A percentile compares a stretch with the other conserved stretches of the same genome.
Conservation (phyloP, 2,888 invertebrate species). For the Allophyes oxyacanthae region DNA sequence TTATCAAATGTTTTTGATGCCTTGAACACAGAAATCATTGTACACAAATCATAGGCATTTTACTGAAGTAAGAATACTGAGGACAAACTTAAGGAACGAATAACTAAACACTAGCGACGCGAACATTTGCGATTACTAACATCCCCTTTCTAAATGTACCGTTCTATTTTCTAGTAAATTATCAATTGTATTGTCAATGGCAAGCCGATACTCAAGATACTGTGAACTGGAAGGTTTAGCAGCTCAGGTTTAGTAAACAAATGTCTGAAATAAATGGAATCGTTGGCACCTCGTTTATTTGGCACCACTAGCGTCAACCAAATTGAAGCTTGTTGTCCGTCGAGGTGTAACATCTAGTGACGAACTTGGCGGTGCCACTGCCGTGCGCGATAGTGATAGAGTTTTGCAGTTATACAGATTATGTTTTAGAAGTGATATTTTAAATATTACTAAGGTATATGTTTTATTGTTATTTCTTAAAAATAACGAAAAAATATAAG, state of each 20-base stretch:
- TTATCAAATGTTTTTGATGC: too few species aligned
- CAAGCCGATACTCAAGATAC: slow-evolving; percentile 33
- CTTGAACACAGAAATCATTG: too few species aligned
- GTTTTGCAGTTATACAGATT: neutral
- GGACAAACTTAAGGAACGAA: slow-evolving; percentile 10
- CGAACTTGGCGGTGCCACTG: slow-evolving; percentile 17
- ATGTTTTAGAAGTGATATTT: too few species aligned
- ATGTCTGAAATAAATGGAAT: slow-evolving; percentile 52
- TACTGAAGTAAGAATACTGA: slow-evolving; percentile 18
- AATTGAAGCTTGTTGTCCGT: slow-evolving; percentile 44
- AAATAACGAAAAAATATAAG: too few species aligned
- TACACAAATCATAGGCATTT: neutral
- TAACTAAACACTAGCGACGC: slow-evolving; percentile 21
- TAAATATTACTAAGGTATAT: too few species aligned
- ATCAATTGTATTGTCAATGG: slow-evolving; percentile 41
- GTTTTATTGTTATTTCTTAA: too few species aligned
- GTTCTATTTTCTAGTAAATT: slow-evolving; percentile 26
- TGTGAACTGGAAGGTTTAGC: slow-evolving; percentile 26
- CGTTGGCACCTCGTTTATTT: slow-evolving; percentile 83
- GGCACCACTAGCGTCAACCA: slow-evolving; percentile 81
- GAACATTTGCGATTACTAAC: slow-evolving; percentile 14
- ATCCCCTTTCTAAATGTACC: slow-evolving; percentile 9
- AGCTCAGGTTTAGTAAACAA: slow-evolving; percentile 27
- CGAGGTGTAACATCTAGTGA: slow-evolving; percentile 12
- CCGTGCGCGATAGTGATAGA: neutral